Evolutionary conservation across 1,140 invertebrate genomes (phyloP), one percentile per base, ranked within the genome.

Genomic region (Hycleus phaleratus): DNA sequence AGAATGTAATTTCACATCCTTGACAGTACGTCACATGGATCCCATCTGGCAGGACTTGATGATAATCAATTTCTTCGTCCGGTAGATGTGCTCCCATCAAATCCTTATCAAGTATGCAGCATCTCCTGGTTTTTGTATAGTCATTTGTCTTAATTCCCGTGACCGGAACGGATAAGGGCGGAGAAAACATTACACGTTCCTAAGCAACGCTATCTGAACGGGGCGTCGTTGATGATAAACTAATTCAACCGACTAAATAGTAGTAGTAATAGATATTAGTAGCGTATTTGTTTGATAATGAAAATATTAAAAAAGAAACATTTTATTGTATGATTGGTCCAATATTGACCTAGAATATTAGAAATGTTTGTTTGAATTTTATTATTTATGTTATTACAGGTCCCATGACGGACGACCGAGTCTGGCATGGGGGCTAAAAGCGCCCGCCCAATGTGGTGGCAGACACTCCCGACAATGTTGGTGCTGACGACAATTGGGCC

Each of bases 371-470:
- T 18, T 18, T 18, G 18, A 18, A 18, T 18, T 18, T 32, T 32
- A 32, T 42, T 42, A n/a, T 11, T 42, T 11, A 49, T 42, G 59
- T 68, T 66, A 60, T 73, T 72, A 12, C 65, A 73, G 72, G 64
- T 72, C 62, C 67, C 66, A 69, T 71, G 67, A 69, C 66, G 66
- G 66, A 68, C 67, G 66, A 53, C 56, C 67, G 65, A 38, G 62
- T 59, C 60, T 65, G 69, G 65, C 66, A 73, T 73, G 72, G 71
- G 64, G 67, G 71, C 66, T 72, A 71, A 73, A 47, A 62, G 59
- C 49, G 61, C 60, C 66, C 70, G 63, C 11, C 68, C 63, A 62
- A 75, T 73, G 71, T 71, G 66, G 68, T 61, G 60, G 64, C 64
- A 56, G 69, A 54, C 59, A 39, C 39, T 69, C 38, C 53, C 56